Base-by-base conservation (phyloP, 2,113 vertebrate species). In the Cricetomys ansorgei region DNA sequence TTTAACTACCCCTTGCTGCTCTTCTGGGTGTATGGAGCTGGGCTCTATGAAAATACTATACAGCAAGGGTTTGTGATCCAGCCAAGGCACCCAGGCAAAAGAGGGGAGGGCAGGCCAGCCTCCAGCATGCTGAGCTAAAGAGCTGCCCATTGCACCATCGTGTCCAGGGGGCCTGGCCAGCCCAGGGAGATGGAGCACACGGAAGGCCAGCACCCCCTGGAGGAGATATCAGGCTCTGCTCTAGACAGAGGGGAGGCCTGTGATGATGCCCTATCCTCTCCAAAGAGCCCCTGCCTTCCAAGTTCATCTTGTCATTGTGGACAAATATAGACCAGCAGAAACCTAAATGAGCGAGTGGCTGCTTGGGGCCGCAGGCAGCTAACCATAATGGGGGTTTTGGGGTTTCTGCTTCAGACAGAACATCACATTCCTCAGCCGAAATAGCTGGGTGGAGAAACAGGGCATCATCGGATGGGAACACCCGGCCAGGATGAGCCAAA, bases 301-400 rank as follows among this genome's bases (percentile, higher is more conserved):
- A 99, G 98, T 98, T 98, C 98, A 98, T 99, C 98, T 99, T 99
- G 99, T 99, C 99, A 99, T 98, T 97, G 84, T 94, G 97, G 98
- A 99, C 99, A 99, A 99, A 99, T 99, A 99, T 99, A 99, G 99
- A 99, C 98, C 98, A 97, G 97, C 97, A 98, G 98, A 98, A 99
- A 99, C 99, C 99, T 98, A 99, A 99, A 99, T 99, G 99, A 98
- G 98, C 98, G 98, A 99, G 99, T 98, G 99, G 98, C 99, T 98
- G 99, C 98, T 96, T 95, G 98, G 99, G 99, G 98, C 98, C 98
- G 85, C 98, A 98, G 98, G 98, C 98, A 98, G 98, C 98, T 99
- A 98, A 98, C 99, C 99, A 98, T 99, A 99, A 99, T 99, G 98
- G 99, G 98, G 97, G 98, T 98, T 98, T 98, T 97, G 94, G 98